Evolutionary conservation across 2,888 invertebrate species (phyloP).

Genomic region (Phengaris alcon): DNA sequence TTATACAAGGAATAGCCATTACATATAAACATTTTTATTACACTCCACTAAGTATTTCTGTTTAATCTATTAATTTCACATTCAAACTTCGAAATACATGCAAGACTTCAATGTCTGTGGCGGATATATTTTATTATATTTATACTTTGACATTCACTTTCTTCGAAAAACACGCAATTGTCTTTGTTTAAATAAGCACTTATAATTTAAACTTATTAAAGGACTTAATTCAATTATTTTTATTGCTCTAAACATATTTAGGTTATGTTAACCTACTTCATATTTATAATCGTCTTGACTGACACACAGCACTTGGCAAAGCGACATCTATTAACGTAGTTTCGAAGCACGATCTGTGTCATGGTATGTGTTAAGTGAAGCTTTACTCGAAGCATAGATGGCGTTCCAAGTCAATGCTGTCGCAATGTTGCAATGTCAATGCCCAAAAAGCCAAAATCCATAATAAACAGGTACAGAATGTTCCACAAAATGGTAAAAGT

Average conservation of each 20-base stretch:
- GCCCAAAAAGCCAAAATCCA: too few species aligned
- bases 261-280: conserved; percentile 34
- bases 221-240: conserved; percentile 47
- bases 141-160: conserved; percentile 32
- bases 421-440: too few species aligned
- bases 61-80: neutral
- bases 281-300: conserved; percentile 38
- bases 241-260: conserved; percentile 48
- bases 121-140: neutral
- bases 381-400: neutral
- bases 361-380: neutral
- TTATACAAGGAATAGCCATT: too few species aligned
- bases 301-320: conserved; percentile 21
- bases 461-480: too few species aligned
- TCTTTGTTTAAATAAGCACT: conserved; percentile 30
- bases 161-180: conserved; percentile 34
- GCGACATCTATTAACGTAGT: conserved; percentile 49
- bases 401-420: neutral
- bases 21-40: too few species aligned
- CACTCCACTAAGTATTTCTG: too few species aligned
- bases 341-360: neutral
- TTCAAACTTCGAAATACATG: neutral
- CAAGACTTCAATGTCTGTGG: neutral
- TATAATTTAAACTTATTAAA: conserved; percentile 32
- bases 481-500: too few species aligned